These are phyloP conservation scores for Isaurus tuberculatus DNA, from an alignment of 92 coral and sea anemone species.

Conservation along the genomic window DNA sequence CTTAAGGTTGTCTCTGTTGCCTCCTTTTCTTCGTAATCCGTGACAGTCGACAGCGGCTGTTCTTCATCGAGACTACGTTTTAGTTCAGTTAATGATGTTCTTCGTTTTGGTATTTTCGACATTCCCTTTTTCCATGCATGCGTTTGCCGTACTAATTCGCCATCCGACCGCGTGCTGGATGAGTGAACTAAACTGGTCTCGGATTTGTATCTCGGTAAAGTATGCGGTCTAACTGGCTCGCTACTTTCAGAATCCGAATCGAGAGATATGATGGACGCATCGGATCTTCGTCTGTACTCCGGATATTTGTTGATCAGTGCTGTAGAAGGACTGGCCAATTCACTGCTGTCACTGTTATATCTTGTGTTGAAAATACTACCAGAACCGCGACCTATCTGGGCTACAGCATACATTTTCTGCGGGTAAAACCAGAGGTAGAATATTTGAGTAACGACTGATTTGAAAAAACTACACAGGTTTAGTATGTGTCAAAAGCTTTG, in stretches of 20 bases:
- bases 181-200: slow-evolving; percentile 58
- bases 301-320: slow-evolving; percentile 37
- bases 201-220: slow-evolving; percentile 59
- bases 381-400: slow-evolving; percentile 76
- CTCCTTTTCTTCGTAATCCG: slow-evolving; percentile 50
- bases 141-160: slow-evolving; percentile 1
- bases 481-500: too few relatives aligned
- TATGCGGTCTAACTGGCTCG: slow-evolving; percentile 39
- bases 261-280: slow-evolving; percentile 66
- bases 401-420: slow-evolving; percentile 77
- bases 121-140: slow-evolving; percentile 17
- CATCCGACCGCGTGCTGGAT: slow-evolving; percentile 23
- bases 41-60: slow-evolving; percentile 8
- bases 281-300: slow-evolving; percentile 37
- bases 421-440: background rate
- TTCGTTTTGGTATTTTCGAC: slow-evolving; percentile 24
- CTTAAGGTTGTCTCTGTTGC: slow-evolving; percentile 32
- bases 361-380: slow-evolving; percentile 38
- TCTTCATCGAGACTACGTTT: background rate
- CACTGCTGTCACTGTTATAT: slow-evolving; percentile 56
- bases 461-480: too few relatives aligned
- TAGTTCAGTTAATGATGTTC: slow-evolving; percentile 35
- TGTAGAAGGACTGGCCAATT: slow-evolving; percentile 74
- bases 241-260: slow-evolving; percentile 86
- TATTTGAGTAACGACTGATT: too few relatives aligned